phyloP scores from a whole-genome alignment of 2,797 vertebrate genomes.

The Mormyrus hasselquistii region DNA sequence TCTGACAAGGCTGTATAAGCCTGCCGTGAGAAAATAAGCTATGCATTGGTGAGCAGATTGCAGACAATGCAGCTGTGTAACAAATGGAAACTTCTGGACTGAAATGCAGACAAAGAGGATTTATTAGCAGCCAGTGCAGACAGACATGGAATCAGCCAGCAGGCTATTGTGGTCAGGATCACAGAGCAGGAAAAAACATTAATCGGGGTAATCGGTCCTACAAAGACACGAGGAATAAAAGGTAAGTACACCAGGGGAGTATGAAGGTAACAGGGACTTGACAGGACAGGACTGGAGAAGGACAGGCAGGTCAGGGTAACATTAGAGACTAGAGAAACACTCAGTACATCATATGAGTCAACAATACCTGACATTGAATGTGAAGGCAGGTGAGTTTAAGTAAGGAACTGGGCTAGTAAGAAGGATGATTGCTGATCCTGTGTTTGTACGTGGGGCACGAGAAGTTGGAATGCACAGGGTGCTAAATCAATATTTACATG shows the following conservation, averaged over 20 bases:
- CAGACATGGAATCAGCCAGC: neutral
- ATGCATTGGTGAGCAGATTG: neutral
- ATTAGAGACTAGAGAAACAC: neutral
- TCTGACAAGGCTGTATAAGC: neutral
- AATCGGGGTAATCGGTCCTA: neutral
- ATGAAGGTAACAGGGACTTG: neutral
- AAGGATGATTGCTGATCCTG: neutral
- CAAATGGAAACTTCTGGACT: neutral
- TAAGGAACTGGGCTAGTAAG: neutral
- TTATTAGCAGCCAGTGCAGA: neutral
- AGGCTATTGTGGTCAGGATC: neutral
- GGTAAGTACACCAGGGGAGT: neutral
- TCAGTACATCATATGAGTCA: neutral
- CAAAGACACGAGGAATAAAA: neutral
- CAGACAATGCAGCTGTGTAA: neutral
- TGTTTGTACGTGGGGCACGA: neutral
- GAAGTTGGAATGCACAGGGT: neutral
- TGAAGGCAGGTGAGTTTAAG: neutral
- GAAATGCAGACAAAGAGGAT: neutral
- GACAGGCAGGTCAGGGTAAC: neutral
- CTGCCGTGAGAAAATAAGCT: neutral
- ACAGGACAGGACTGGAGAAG: neutral
- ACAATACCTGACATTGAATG: neutral
- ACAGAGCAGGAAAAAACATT: neutral
- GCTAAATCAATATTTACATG: too few species aligned